Evolutionary conservation across 35 echinoderm and acorn worm species (phyloP), one percentile per base, ranked within the genome.

Genomic region (Apostichopus californicus): DNA sequence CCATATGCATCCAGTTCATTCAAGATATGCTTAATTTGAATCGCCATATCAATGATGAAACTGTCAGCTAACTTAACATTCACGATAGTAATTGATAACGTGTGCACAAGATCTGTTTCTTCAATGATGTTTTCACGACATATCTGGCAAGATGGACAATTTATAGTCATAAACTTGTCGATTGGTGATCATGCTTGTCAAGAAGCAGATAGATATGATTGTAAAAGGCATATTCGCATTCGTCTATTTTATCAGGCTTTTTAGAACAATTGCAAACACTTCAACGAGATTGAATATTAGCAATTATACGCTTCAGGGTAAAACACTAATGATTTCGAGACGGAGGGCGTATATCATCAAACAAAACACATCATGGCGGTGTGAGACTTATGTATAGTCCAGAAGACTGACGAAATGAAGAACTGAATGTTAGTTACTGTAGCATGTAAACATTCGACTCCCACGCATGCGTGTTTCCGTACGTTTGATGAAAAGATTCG

Each of bases 41-140:
- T 58, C 81, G 81, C 55, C 5, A 15, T 22, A 5, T 25, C 56
- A 85, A 58, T 58, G 1, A 85, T 85, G 5, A 60, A 56, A 59
- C 81, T 85, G 17, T 20, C 55, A 58, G 55, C 54, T 85, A 85
- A 85, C 55, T 58, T 8, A 2, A 56, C 9, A 58, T n/a, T 85
- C 81, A 85, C 81, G 81, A 85, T 22, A 17, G 54, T 57, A 58
- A 55, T 53, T 56, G 80, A 83, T 83, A 83, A 85, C 54, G 81
- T 60, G 81, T 59, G 22, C 81, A 18, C 4, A 85, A 22, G 15
- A 85, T 85, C 55, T 85, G 81, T 56, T 85, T 58, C 9, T 56
- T 60, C 55, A 85, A 85, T 85, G 55, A 85, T 15, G 81, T 85
- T 58, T 85, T 85, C 81, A 85, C 81, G 81, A 85, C 54, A 57